These are phyloP conservation scores for Amphibalanus amphitrite DNA, from an alignment of 1,140 invertebrate species.

Conservation along the genomic window DNA sequence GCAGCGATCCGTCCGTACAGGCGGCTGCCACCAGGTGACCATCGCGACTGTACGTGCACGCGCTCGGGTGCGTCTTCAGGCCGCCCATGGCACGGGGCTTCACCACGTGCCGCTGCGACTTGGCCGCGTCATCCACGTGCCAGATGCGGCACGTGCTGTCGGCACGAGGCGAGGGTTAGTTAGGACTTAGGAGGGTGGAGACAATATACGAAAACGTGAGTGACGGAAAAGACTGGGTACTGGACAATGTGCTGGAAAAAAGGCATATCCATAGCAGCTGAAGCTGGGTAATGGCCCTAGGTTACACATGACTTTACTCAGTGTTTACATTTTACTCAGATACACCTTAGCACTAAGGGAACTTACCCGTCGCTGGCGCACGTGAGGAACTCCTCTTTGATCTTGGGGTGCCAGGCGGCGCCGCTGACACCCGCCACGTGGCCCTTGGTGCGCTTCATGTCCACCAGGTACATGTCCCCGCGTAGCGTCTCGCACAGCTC, in stretches of 20 bases:
- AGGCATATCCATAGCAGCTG: too few relatives aligned
- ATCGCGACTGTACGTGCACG: slow-evolving; percentile 68
- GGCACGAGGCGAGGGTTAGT: neutral
- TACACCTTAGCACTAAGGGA: too few relatives aligned
- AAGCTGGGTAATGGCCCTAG: too few relatives aligned
- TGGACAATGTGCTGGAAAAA: too few relatives aligned
- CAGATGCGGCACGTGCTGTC: slow-evolving; percentile 65
- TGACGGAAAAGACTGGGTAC: too few relatives aligned
- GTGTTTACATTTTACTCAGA: too few relatives aligned
- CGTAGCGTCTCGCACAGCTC: slow-evolving; percentile 90
- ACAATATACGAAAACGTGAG: too few relatives aligned
- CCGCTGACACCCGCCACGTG: slow-evolving; percentile 80
- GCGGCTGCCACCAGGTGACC: slow-evolving; percentile 75
- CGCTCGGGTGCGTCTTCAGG: slow-evolving; percentile 67
- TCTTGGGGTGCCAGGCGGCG: slow-evolving; percentile 85
- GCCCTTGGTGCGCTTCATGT: slow-evolving; percentile 87
- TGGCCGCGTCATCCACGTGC: slow-evolving; percentile 55
- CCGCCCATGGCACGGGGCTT: slow-evolving; percentile 78
- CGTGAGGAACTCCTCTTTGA: slow-evolving; percentile 84
- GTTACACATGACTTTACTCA: too few relatives aligned
- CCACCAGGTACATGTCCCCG: slow-evolving; percentile 83
- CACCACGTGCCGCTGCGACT: slow-evolving; percentile 60
- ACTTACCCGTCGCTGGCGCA: slow-evolving; percentile 60
- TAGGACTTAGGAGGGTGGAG: too few relatives aligned
- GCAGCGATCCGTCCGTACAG: slow-evolving; percentile 89